A percentile compares a stretch with the other conserved stretches of the same genome.
phyloP scores from a whole-genome alignment of 2,113 vertebrate genomes.

The Bubalus kerabau region DNA sequence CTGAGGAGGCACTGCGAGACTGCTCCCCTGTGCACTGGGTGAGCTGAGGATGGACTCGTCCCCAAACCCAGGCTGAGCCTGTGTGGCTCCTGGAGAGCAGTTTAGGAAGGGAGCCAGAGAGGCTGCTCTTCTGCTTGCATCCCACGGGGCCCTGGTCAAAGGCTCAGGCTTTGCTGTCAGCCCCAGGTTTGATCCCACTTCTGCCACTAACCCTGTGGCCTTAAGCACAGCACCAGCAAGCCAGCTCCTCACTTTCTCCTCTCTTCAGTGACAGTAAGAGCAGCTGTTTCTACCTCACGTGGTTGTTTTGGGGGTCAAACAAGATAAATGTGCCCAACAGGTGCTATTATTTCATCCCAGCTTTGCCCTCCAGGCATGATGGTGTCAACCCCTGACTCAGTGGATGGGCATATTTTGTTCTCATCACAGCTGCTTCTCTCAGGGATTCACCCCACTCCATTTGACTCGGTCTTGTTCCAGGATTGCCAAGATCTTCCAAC shows the following conservation, averaged over 20 bases:
- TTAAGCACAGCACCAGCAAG: not conserved
- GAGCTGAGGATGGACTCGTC: not conserved
- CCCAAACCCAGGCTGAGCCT: not conserved
- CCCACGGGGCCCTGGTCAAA: not conserved
- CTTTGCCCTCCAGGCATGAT: not conserved
- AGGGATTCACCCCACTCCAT: not conserved
- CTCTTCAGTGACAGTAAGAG: not conserved
- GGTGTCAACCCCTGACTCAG: not conserved
- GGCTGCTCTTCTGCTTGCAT: not conserved
- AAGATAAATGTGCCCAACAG: not conserved
- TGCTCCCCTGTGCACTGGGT: rapidly evolving
- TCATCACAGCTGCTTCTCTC: not conserved
- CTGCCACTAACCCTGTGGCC: not conserved
- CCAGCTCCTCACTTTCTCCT: not conserved
- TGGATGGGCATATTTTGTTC: rapidly evolving
- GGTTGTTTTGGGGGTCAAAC: not conserved
- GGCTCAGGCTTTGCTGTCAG: not conserved
- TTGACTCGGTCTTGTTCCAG: not conserved
- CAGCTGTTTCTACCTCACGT: not conserved
- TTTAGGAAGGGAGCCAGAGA: not conserved
- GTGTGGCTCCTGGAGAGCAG: not conserved
- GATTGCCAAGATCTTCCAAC: not conserved
- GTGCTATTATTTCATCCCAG: not conserved
- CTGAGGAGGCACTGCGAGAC: not conserved
- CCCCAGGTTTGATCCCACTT: not conserved